A percentile compares a stretch with the other conserved stretches of the same genome.
phyloP scores from a whole-genome alignment of 1,140 invertebrate species.

The Acromyrmex heyeri region DNA sequence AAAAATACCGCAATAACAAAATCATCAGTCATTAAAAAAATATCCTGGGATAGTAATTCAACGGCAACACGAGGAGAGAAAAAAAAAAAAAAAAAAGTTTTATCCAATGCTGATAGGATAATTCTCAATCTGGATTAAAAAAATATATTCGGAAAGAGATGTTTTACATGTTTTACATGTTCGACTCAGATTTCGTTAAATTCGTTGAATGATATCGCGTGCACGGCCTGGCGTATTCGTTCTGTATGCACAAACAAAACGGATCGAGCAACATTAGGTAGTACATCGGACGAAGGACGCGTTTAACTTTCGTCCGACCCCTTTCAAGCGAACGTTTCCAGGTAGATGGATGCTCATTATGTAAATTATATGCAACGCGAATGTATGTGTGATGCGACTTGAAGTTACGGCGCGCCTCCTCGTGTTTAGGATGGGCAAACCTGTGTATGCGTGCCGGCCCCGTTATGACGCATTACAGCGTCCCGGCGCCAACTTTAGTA shows the following conservation, averaged over 20 bases:
- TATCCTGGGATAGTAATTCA: not conserved
- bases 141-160: not conserved
- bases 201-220: slow-evolving; percentile 6
- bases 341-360: slow-evolving; percentile 52
- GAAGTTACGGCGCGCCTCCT: slow-evolving; percentile 28
- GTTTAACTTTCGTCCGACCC: slow-evolving; percentile 43
- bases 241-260: slow-evolving; percentile 10
- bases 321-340: slow-evolving; percentile 39
- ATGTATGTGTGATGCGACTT: slow-evolving; percentile 30
- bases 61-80: not conserved
- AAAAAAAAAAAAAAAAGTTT: not conserved
- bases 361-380: slow-evolving; percentile 53
- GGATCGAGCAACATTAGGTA: slow-evolving; percentile 5
- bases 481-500: slow-evolving; percentile 37
- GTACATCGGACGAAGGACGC: not conserved
- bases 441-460: not conserved
- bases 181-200: not conserved
- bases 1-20: not conserved
- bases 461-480: slow-evolving; percentile 46
- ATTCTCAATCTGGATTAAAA: slow-evolving; percentile 12
- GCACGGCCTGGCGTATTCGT: not conserved
- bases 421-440: slow-evolving; percentile 18
- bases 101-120: not conserved
- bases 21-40: not conserved
- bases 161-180: not conserved